phyloP scores from a whole-genome alignment of 2,113 vertebrate species.

The Paramormyrops kingsleyae region DNA sequence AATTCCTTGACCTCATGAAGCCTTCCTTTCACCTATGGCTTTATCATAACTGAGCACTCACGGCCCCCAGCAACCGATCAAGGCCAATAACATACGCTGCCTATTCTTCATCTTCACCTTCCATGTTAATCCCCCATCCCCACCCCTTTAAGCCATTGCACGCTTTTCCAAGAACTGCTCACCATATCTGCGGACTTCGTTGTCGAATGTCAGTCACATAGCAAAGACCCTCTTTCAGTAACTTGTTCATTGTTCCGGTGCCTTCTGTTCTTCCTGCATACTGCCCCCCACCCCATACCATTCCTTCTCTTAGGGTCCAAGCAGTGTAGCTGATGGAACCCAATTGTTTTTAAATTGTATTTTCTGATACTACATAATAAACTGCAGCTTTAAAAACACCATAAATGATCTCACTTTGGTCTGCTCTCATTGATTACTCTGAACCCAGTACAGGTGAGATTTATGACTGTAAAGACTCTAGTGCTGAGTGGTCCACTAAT shows the following conservation, averaged over 20 bases:
- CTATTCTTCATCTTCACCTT: not conserved
- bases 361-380: slow-evolving; percentile 52
- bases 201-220: not conserved
- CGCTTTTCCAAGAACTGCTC: not conserved
- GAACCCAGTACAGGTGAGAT: not conserved
- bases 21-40: not conserved
- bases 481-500: not conserved
- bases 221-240: not conserved
- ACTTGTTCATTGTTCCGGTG: not conserved
- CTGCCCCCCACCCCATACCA: slow-evolving; percentile 25
- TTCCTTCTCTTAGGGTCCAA: slow-evolving; percentile 14
- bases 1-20: not conserved
- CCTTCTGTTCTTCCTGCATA: not conserved
- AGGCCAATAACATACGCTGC: not conserved
- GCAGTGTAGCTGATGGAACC: not conserved
- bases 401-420: not conserved
- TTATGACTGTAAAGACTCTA: not conserved
- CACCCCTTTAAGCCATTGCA: not conserved
- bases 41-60: not conserved
- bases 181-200: not conserved
- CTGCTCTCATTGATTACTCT: not conserved
- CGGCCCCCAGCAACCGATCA: not conserved
- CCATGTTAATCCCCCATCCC: not conserved
- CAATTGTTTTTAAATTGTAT: slow-evolving; percentile 21
- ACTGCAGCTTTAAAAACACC: slow-evolving; percentile 36